These are phyloP conservation scores for Alviniconcha strummeri DNA, from an alignment of 2,888 invertebrate species.

Conservation along the genomic window DNA sequence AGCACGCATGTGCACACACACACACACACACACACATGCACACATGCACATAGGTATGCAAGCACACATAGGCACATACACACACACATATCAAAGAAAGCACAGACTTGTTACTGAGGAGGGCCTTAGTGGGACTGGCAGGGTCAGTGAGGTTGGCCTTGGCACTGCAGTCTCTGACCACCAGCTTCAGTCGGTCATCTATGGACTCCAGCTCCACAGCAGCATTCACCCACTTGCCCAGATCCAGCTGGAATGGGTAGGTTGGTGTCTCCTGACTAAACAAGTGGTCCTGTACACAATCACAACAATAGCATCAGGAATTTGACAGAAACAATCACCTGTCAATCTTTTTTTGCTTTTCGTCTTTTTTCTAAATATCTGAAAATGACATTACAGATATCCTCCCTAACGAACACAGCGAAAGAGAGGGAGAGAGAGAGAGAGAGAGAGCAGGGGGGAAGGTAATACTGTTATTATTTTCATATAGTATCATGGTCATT, in stretches of 20 bases:
- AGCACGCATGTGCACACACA: not conserved
- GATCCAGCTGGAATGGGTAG: constrained; percentile 57
- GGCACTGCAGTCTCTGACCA: constrained; percentile 63
- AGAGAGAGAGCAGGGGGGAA: not conserved
- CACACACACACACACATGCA: not conserved
- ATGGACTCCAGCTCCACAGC: constrained; percentile 55
- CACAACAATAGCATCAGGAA: not conserved
- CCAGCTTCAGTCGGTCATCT: constrained; percentile 58
- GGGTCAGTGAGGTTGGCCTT: constrained; percentile 52
- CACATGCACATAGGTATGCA: not conserved
- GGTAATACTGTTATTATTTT: not conserved
- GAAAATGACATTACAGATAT: no score
- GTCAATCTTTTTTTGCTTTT: no score
- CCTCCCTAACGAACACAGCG: no score
- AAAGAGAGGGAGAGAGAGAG: no score
- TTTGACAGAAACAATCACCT: no score
- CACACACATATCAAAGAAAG: not conserved
- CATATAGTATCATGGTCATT: no score
- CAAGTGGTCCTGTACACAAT: constrained; percentile 35
- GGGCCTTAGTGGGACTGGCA: constrained; percentile 47
- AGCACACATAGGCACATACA: constrained; percentile 10
- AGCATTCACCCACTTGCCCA: constrained; percentile 63
- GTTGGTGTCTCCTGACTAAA: constrained; percentile 51
- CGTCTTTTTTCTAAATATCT: no score
- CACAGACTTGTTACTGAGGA: constrained; percentile 65